Conservation (phyloP, 2,113 vertebrate species). For the Halichoeres trimaculatus region DNA sequence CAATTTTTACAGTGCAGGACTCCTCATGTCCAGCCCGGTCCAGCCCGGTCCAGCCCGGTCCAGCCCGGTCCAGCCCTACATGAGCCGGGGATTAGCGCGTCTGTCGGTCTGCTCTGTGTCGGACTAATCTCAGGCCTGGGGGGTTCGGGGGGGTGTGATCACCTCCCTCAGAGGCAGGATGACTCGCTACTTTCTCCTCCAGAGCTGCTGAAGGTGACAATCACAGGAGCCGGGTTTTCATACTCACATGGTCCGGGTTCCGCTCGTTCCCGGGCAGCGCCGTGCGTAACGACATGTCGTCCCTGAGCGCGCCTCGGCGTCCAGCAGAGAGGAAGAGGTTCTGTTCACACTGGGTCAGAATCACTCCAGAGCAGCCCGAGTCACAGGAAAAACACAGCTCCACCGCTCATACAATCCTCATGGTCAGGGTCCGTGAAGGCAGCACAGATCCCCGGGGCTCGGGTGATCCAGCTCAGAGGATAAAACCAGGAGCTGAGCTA, state of each 20-base stretch:
- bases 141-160: not conserved
- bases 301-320: slow-evolving; percentile 69
- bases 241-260: slow-evolving; percentile 84
- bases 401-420: slow-evolving; percentile 63
- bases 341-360: slow-evolving; percentile 17
- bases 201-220: slow-evolving; percentile 12
- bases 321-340: slow-evolving; percentile 3
- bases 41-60: slow-evolving; percentile 4
- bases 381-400: not conserved
- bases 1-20: no score
- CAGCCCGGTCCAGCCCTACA: slow-evolving; percentile 43
- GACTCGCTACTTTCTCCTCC: not conserved
- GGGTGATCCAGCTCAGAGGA: slow-evolving; percentile 50
- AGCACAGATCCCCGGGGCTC: slow-evolving; percentile 59
- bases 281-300: slow-evolving; percentile 83
- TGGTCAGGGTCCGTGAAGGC: slow-evolving; percentile 65
- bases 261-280: slow-evolving; percentile 81
- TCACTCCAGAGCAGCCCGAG: slow-evolving; percentile 1
- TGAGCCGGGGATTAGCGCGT: slow-evolving; percentile 50
- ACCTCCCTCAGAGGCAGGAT: slow-evolving; percentile 11
- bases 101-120: slow-evolving; percentile 37
- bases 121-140: slow-evolving; percentile 34
- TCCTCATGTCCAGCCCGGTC: slow-evolving; percentile 12
- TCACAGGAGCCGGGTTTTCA: not conserved
- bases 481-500: slow-evolving; percentile 18